Base-by-base conservation (phyloP, 2,888 invertebrate genomes). In the Netelia virgata region DNA sequence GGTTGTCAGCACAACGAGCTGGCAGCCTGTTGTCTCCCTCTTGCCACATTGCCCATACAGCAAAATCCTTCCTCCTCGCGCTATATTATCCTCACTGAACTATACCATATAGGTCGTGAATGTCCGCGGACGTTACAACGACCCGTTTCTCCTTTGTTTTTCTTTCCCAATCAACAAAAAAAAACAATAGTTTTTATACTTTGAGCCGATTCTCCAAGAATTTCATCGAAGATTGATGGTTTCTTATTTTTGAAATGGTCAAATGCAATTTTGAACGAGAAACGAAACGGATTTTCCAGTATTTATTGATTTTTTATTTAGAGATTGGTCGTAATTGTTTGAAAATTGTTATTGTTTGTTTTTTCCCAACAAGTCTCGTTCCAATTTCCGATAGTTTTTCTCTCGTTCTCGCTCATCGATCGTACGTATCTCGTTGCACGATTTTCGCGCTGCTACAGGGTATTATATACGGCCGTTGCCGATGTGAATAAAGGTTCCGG, bases 71-170 rank as follows among this genome's bases (percentile, higher is more conserved):
- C 53, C 50, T 63, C 53, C 18, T 36, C 36, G 36, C 6, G 6
- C 36, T 61, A 36, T 11, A 72, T 72, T 59, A 16, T 43, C 23
- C n/a, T 69, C 36, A 36, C 36, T 36, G 36, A 28, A 23, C 28
- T 76, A 63, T 75, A 83, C 66, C 69, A 36, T 66, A 55, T 47
- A 36, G 36, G 57, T 72, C 79, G 80, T 77, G 76, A 76, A 59
- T 59, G 68, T 18, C 61, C 61, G 53, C 20, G 23, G n/a, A 47
- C 20, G 47, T 11, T 59, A n/a, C 20, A 61, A 23, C 36, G 36
- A 36, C 36, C 57, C 20, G 14, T 72, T 41, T 11, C 41, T 18
- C 8, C n/a, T 72, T 72, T 18, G 41, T 20, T 73, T n/a, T 14
- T 18, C n/a, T 20, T 72, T 23, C 43, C 18, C 14, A 16, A 59